A percentile compares a stretch with the other conserved stretches of the same genome.
Evolutionary conservation across 2,888 invertebrate genomes (phyloP).

Genomic region (Erebia palarica): DNA sequence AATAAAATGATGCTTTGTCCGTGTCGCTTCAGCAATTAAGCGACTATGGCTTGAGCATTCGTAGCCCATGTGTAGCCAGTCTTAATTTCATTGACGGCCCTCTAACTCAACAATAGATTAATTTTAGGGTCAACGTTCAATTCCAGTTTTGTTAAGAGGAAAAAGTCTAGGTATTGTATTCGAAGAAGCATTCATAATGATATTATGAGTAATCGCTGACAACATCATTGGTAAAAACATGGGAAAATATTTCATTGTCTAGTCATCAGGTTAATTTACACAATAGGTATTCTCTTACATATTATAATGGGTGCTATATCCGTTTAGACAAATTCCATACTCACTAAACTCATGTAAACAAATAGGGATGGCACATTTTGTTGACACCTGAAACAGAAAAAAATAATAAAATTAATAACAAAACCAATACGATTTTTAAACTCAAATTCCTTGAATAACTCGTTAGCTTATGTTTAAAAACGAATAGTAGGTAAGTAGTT

Average conservation of each 20-base stretch:
- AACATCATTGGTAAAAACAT: neutral
- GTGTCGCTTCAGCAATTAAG: neutral
- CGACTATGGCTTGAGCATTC: neutral
- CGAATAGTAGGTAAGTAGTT: too few relatives aligned
- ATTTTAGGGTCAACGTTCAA: conserved; percentile 30
- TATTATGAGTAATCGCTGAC: conserved; percentile 29
- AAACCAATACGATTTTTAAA: too few relatives aligned
- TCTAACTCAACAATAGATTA: conserved; percentile 23
- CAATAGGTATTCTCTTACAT: neutral
- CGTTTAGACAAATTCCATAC: neutral
- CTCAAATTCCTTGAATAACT: too few relatives aligned
- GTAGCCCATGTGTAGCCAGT: neutral
- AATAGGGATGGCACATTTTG: neutral
- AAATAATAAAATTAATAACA: neutral
- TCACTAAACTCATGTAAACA: neutral
- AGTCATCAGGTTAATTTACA: conserved; percentile 1
- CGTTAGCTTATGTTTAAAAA: too few relatives aligned
- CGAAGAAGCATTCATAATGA: conserved; percentile 24
- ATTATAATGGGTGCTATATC: neutral
- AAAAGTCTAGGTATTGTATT: conserved; percentile 25
- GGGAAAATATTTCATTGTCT: neutral
- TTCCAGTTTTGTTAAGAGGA: conserved; percentile 19
- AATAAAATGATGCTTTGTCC: neutral
- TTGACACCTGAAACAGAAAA: conserved; percentile 11
- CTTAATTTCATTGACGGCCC: conserved; percentile 20